These are phyloP conservation scores for Coelopa frigida DNA, from an alignment of 1,140 invertebrate genomes.

Conservation along the genomic window DNA sequence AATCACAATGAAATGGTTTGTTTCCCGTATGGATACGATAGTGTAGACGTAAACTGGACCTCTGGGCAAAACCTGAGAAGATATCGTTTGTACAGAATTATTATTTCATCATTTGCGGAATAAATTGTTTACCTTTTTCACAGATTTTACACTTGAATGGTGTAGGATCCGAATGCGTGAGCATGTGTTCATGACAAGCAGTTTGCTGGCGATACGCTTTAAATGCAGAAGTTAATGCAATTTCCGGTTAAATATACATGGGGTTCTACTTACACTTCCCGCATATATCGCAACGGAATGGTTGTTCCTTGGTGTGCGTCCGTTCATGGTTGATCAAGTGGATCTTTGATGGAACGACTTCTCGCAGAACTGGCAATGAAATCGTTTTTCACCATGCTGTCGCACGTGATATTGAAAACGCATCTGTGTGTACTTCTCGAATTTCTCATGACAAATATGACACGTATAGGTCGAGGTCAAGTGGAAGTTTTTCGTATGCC, in stretches of 20 bases:
- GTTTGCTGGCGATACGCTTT: conserved; percentile 14
- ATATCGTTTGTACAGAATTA: neutral
- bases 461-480: conserved; percentile 11
- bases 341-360: conserved; percentile 17
- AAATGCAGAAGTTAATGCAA: neutral
- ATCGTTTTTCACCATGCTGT: conserved; percentile 13
- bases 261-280: conserved; percentile 1
- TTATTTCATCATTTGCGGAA: neutral
- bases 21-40: neutral
- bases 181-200: conserved; percentile 15
- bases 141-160: conserved; percentile 12
- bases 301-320: conserved; percentile 14
- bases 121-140: neutral
- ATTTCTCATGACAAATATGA: conserved; percentile 14
- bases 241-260: neutral
- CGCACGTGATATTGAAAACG: conserved; percentile 15
- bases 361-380: conserved; percentile 11
- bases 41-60: conserved; percentile 12
- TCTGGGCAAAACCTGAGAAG: conserved; percentile 4
- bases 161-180: conserved; percentile 13
- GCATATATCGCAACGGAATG: conserved; percentile 15
- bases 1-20: neutral
- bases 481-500: conserved; percentile 14
- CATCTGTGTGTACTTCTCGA: conserved; percentile 15
- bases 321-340: conserved; percentile 15